phyloP scores from a whole-genome alignment of 2,113 vertebrate genomes.

The Ceuthmochares aereus region DNA sequence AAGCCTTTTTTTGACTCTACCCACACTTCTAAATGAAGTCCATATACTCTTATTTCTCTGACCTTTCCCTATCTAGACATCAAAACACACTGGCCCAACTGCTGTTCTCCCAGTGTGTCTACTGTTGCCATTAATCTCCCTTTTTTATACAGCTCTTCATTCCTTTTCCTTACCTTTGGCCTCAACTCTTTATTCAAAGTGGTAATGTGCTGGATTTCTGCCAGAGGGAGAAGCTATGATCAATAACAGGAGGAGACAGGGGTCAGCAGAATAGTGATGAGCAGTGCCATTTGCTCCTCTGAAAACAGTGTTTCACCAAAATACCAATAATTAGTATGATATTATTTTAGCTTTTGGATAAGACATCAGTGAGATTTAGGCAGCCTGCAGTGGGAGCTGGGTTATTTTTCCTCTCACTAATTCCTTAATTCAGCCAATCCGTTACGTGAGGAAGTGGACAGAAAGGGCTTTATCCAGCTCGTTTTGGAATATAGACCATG shows the following conservation, averaged over 20 bases:
- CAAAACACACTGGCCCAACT: conserved; percentile 35
- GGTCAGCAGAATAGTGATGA: conserved; percentile 64
- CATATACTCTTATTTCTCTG: conserved; percentile 36
- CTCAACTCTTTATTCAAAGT: conserved; percentile 66
- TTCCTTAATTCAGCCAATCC: conserved; percentile 16
- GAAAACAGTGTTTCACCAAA: conserved; percentile 32
- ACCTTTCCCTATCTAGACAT: conserved; percentile 49
- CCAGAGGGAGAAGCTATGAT: conserved; percentile 57
- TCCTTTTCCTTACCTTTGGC: conserved; percentile 63
- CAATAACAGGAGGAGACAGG: conserved; percentile 58
- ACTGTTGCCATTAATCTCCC: conserved; percentile 55
- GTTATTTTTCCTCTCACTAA: background rate
- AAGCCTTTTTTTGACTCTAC: conserved; percentile 21
- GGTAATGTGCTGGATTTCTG: conserved; percentile 63
- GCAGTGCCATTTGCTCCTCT: conserved; percentile 40
- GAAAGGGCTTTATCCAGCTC: background rate
- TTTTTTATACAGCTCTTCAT: conserved; percentile 54
- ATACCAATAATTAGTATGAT: conserved; percentile 23
- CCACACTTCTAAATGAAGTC: conserved; percentile 21
- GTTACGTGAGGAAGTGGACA: background rate
- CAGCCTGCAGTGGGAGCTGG: background rate
- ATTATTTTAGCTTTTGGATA: conserved; percentile 37
- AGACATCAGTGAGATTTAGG: background rate
- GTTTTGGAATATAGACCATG: rapidly evolving
- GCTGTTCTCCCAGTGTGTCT: conserved; percentile 51